These are phyloP conservation scores for Diploscapter pachys DNA, from an alignment of 1,140 invertebrate species.

Conservation along the genomic window DNA sequence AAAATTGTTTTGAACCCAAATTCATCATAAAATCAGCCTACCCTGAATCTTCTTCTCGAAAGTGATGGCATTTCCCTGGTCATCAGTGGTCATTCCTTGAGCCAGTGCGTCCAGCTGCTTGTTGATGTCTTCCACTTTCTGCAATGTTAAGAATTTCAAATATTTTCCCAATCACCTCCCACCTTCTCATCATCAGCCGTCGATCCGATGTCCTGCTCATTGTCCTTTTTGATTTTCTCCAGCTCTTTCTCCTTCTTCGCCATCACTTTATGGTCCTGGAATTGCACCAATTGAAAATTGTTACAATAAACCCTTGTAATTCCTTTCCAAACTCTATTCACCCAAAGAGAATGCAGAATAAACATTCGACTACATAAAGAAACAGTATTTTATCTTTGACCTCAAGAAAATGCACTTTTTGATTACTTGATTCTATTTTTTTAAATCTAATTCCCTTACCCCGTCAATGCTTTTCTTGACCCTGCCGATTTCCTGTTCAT, in stretches of 20 bases:
- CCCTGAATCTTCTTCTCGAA: conserved; percentile 32
- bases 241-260: not conserved
- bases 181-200: conserved; percentile 3
- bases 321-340: not conserved
- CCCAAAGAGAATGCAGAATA: no score
- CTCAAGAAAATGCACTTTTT: no score
- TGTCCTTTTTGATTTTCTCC: conserved; percentile 2
- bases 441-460: not conserved
- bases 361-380: no score
- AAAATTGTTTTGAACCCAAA: no score
- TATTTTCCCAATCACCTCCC: not conserved
- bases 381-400: not conserved
- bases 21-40: not conserved
- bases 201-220: not conserved
- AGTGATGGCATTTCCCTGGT: conserved; percentile 37
- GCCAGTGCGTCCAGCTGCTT: conserved; percentile 32
- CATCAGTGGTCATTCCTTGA: conserved; percentile 37
- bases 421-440: not conserved
- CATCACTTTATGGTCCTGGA: conserved; percentile 5
- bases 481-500: not conserved
- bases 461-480: not conserved
- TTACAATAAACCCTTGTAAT: not conserved
- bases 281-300: no score
- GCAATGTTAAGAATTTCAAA: not conserved
- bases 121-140: not conserved